Evolutionary conservation across 2,888 invertebrate species (phyloP), one percentile per base, ranked within the genome.

Genomic region (Tortricodes alternella): DNA sequence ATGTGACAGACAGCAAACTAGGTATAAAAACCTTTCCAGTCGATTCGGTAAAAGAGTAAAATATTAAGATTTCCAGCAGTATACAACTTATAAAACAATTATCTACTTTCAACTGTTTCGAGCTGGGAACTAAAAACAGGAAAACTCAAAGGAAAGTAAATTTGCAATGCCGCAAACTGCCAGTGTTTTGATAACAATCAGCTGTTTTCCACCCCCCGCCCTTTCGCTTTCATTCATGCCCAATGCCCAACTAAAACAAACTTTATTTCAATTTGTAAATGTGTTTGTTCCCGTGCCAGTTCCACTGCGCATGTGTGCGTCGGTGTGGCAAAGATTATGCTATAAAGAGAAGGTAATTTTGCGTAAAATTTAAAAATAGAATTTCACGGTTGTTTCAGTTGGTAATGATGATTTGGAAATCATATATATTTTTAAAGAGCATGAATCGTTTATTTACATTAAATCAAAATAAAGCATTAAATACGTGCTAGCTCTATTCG

Each of bases 161-260:
- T 51, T 35, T 46, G 34, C 48, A 48, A 27, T 43, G 48, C 21
- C 41, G 9, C 52, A 56, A 58, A 57, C 52, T 61, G 61, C 62
- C 64, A 68, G 74, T 83, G 81, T 80, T 83, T 74, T 83, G 80
- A 84, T 82, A 81, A 83, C 79, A 83, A 83, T 82, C 77, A 67
- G 62, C 65, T 67, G 64, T 68, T 64, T 23, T 15, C 46, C 55
- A 32, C 29, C 51, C 39, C 57, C 46, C 48, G 74, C 79, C 83
- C 84, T 88, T 85, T 88, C 88, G 73, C 79, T 88, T 86, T 87
- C 89, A 86, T 87, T 87, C 87, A 87, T 80, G 83, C 83, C 80
- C 78, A 80, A 76, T 85, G 83, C 83, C 81, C 86, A 88, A 90
- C 89, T 90, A 89, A 89, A 89, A 85, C 87, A 84, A 89, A 89